These are phyloP conservation scores for Spea hammondii DNA, from an alignment of 2,797 vertebrate species.

Conservation along the genomic window DNA sequence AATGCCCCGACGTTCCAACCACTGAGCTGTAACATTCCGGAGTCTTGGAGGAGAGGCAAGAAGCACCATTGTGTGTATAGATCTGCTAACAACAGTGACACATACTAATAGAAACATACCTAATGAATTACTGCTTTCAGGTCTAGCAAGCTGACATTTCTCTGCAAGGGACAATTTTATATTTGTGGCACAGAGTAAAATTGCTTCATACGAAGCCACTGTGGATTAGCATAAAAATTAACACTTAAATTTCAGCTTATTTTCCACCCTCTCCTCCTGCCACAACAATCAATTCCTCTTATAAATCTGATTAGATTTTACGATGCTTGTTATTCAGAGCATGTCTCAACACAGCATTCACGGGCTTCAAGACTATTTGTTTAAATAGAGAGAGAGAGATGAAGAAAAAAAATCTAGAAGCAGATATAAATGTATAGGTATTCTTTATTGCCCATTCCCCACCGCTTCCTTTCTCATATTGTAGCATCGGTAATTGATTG, in stretches of 20 bases:
- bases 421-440: conserved; percentile 93
- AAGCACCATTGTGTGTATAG: conserved; percentile 79
- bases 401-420: conserved; percentile 76
- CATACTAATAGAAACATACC: conserved; percentile 99
- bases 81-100: conserved; percentile 98
- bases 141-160: conserved; percentile 99
- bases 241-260: conserved; percentile 99
- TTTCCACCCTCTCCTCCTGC: conserved; percentile 95
- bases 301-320: conserved; percentile 99
- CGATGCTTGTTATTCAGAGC: conserved; percentile 99
- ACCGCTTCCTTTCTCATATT: conserved; percentile 75
- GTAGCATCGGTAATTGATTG: conserved; percentile 88
- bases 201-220: conserved; percentile 97
- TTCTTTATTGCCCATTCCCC: conserved; percentile 80
- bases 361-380: conserved; percentile 88
- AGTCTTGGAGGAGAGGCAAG: conserved; percentile 79
- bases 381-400: conserved; percentile 94
- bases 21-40: conserved; percentile 89
- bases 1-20: conserved; percentile 93
- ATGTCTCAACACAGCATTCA: conserved; percentile 88
- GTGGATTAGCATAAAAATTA: conserved; percentile 99
- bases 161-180: conserved; percentile 98
- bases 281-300: conserved; percentile 99
- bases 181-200: conserved; percentile 94
- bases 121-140: conserved; percentile 99